Percentiles rank a stretch among this genome's conserved stretches.
Evolutionary conservation across 2,888 invertebrate species (phyloP).

Genomic region (Melanchra persicariae): DNA sequence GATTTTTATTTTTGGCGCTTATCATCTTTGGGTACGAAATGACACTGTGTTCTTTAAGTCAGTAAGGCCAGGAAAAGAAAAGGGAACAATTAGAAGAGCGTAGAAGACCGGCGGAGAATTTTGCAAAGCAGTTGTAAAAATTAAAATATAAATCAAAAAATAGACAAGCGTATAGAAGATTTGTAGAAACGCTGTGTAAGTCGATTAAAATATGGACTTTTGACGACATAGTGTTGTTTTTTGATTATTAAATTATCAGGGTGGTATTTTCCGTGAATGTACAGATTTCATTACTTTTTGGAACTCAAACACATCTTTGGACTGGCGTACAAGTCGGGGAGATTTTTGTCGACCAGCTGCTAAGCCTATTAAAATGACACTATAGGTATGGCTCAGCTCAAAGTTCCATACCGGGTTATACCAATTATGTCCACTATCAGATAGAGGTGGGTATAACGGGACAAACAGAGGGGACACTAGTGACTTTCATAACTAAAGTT

Average conservation of each 20-base stretch:
- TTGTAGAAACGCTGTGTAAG: too few species aligned
- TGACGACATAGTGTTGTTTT: background rate
- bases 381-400: background rate
- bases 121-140: background rate
- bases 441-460: slow-evolving; percentile 29
- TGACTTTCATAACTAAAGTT: slow-evolving; percentile 84
- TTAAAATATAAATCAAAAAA: too few species aligned
- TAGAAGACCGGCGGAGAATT: background rate
- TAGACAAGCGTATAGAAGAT: too few species aligned
- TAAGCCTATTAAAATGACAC: background rate
- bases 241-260: background rate
- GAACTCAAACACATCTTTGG: too few species aligned
- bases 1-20: too few species aligned
- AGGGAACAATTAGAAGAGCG: background rate
- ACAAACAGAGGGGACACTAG: slow-evolving; percentile 69
- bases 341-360: background rate
- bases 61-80: background rate
- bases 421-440: slow-evolving; percentile 54
- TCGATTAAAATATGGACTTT: background rate
- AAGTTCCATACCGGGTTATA: slow-evolving; percentile 11
- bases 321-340: background rate
- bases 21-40: background rate
- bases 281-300: too few species aligned
- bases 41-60: background rate
- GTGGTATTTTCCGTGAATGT: background rate